Base-by-base conservation (phyloP, 2,113 vertebrate species). In the Campylomormyrus numenius region DNA sequence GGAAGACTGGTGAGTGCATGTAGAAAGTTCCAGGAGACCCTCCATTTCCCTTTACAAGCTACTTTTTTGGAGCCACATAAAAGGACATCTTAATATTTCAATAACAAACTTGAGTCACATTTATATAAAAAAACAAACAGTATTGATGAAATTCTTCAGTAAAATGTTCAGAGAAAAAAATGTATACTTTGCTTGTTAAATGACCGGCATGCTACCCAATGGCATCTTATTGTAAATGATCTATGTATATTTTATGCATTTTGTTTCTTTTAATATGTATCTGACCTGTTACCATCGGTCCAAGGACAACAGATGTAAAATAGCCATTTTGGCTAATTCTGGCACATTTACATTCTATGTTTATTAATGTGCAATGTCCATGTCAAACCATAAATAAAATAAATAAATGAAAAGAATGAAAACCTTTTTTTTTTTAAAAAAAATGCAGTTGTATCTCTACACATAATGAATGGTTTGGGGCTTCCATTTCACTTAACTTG, bases 1-100 rank as follows among this genome's bases (percentile, higher is more conserved):
- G 96, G 96, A 89, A 92, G 94, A 89, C 91, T 96, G 94, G 95
- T 96, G 9, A 93, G 90, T 93, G 19, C 62, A 56, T 21, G 50
- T 42, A n/a, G 35, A 85, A 27, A 0, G 45, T 11, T 48, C 19
- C 7, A 11, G 45, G 19, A 48, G 17, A 42, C 9, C 17, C 17
- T 77, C 31, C n/a, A 39, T 39, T 3, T 5, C 70, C 31, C 31
- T 39, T 39, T 35, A 3, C 31, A 66, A 11, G 80, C 42, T 46
- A 3, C 15, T 84, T 80, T n/a, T 84, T 84, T n/a, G 42, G 6
- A 48, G 35, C 17, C 80, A 19, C 19, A 46, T 46, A 27, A 35
- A 74, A 74, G 13, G 27, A 70, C 17, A 3, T 8, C 70, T 74
- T 74, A 39, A 74, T 74, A 39, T 74, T 74, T 74, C 70, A 39